phyloP scores from a whole-genome alignment of 2,113 vertebrate species.

The Muntiacus reevesi region DNA sequence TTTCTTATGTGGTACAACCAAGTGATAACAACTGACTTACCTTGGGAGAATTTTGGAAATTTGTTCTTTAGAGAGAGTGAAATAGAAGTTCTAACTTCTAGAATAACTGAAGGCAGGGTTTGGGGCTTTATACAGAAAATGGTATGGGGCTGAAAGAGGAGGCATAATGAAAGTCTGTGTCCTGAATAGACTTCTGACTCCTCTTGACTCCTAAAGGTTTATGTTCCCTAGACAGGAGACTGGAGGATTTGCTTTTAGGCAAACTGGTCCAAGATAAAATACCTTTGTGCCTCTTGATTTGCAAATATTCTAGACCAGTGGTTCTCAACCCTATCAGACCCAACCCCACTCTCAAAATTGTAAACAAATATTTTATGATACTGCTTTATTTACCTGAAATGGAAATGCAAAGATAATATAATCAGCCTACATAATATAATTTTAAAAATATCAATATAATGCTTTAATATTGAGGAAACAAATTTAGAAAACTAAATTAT shows the following conservation, averaged over 20 bases:
- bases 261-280: neutral
- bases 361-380: neutral
- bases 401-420: neutral
- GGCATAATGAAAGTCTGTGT: neutral
- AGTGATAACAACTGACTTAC: neutral
- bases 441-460: neutral
- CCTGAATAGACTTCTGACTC: neutral
- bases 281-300: neutral
- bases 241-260: neutral
- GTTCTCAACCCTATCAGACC: neutral
- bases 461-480: neutral
- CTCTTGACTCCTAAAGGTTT: neutral
- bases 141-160: neutral
- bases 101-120: neutral
- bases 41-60: neutral
- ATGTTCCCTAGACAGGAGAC: neutral
- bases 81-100: neutral
- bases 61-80: neutral
- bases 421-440: neutral
- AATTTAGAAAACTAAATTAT: neutral
- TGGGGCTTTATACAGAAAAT: neutral
- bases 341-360: neutral
- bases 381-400: conserved; percentile 18
- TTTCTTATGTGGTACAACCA: neutral
- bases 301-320: neutral